A percentile compares a stretch with the other conserved stretches of the same genome.
Conservation (phyloP, 2,888 invertebrate genomes). For the Pecten maximus region DNA sequence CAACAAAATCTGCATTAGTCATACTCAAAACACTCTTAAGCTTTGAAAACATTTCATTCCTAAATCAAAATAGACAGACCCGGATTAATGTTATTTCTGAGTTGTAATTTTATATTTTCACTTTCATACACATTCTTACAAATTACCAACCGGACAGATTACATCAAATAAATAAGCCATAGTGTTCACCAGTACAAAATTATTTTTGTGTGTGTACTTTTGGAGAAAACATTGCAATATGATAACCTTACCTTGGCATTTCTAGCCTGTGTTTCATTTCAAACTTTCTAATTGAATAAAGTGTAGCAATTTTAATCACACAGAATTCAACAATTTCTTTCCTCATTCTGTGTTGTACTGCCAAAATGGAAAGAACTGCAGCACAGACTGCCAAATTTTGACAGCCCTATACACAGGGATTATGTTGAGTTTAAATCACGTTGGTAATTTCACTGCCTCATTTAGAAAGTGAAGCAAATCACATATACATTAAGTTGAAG, state of each 20-base stretch:
- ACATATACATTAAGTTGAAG: conserved; percentile 13
- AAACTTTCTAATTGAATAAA: conserved; percentile 27
- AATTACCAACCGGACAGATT: conserved; percentile 10
- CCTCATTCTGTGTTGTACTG: background rate
- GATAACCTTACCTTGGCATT: conserved; percentile 22
- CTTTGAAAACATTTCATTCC: background rate
- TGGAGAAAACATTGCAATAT: background rate
- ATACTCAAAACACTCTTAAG: background rate
- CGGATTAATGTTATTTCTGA: background rate
- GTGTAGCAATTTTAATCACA: conserved; percentile 27
- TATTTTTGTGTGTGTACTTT: conserved; percentile 7
- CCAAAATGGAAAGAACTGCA: conserved; percentile 12
- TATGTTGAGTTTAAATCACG: conserved; percentile 8
- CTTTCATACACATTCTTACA: background rate
- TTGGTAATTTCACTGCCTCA: conserved; percentile 17
- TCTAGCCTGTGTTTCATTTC: conserved; percentile 23
- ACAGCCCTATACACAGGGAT: background rate
- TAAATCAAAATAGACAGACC: background rate
- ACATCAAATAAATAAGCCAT: conserved; percentile 2
- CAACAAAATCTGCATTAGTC: background rate
- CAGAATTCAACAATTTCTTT: conserved; percentile 23
- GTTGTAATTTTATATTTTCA: conserved; percentile 14
- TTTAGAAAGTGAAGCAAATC: conserved; percentile 3
- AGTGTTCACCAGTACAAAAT: conserved; percentile 18
- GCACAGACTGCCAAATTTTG: conserved; percentile 16